Base-by-base conservation (phyloP, 1,140 invertebrate genomes). In the Trissolcus basalis region DNA sequence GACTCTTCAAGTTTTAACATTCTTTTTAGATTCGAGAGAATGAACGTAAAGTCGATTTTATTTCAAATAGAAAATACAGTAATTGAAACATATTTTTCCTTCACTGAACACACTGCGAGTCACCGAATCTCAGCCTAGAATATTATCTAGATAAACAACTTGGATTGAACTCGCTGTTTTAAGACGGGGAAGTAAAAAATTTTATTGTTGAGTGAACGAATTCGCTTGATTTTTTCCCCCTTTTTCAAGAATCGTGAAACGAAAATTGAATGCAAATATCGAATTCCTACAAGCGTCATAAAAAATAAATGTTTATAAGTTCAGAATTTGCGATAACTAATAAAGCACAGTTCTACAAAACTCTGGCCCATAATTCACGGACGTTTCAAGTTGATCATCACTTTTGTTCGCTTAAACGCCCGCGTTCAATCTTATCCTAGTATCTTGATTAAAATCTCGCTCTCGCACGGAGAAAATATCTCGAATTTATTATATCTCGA, bases 21-120 rank as follows among this genome's bases (percentile, higher is more conserved):
- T 56, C 10, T 39, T 65, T 65, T 53, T 35, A n/a, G 47, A 13
- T 51, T 64, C 53, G 35, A 35, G 51, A 56, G 48, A 48, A 13
- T 65, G 39, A 65, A 55, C 48, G 12, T 47, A 65, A 55, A 55
- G 41, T 3, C 11, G 35, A 16, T 64, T 43, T 35, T 19, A 27
- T 36, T 47, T 41, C 6, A 14, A 44, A 61, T 27, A 27, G 10
- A 13, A 47, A 47, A 50, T 33, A 39, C 8, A 59, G 10, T 59
- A 49, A 14, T 59, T 36, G n/a, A 19, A 47, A 47, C 36, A 39
- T 11, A 39, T 39, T 10, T 39, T 39, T n/a, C 14, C 11, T 10
- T 47, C 16, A 9, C 15, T 11, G 2, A 47, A 47, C 19, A 27
- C 19, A 27, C 1, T 1, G 19, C 19, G 19, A 27, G 19, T 27